Conservation (phyloP, 2,888 invertebrate genomes). For the Andrena minutula region DNA sequence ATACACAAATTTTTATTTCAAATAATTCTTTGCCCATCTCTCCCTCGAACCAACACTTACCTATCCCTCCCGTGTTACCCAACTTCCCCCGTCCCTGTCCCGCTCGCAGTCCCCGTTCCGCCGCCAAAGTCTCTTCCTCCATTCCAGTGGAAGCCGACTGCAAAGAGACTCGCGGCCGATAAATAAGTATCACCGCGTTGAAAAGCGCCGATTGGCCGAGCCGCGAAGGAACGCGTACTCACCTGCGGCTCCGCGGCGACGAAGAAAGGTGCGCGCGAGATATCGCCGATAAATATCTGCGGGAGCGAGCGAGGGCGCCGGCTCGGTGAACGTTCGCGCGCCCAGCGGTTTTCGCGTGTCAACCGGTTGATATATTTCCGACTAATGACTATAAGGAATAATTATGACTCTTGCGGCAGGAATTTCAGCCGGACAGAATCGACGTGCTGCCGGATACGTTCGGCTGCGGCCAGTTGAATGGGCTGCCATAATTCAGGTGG, state of each 20-base stretch:
- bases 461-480: not conserved
- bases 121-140: not conserved
- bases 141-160: slow-evolving; percentile 14
- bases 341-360: slow-evolving; percentile 65
- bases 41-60: not conserved
- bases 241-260: slow-evolving; percentile 55
- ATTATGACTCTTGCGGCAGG: slow-evolving; percentile 64
- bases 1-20: too few species aligned
- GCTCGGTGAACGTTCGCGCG: slow-evolving; percentile 52
- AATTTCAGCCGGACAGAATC: slow-evolving; percentile 54
- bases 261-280: slow-evolving; percentile 58
- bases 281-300: slow-evolving; percentile 60
- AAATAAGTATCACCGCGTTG: slow-evolving; percentile 61
- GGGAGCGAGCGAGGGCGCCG: slow-evolving; percentile 8
- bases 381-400: slow-evolving; percentile 69
- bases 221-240: slow-evolving; percentile 44
- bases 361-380: slow-evolving; percentile 67
- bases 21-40: too few species aligned
- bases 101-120: not conserved
- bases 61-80: slow-evolving; percentile 5
- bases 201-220: slow-evolving; percentile 60
- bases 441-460: slow-evolving; percentile 33
- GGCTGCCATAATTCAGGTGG: slow-evolving; percentile 49
- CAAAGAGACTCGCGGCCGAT: slow-evolving; percentile 37
- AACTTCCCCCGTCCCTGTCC: not conserved